A percentile compares a stretch with the other conserved stretches of the same genome.
Evolutionary conservation across 2,113 vertebrate species (phyloP).

Genomic region (Phrynosoma blainvillii): DNA sequence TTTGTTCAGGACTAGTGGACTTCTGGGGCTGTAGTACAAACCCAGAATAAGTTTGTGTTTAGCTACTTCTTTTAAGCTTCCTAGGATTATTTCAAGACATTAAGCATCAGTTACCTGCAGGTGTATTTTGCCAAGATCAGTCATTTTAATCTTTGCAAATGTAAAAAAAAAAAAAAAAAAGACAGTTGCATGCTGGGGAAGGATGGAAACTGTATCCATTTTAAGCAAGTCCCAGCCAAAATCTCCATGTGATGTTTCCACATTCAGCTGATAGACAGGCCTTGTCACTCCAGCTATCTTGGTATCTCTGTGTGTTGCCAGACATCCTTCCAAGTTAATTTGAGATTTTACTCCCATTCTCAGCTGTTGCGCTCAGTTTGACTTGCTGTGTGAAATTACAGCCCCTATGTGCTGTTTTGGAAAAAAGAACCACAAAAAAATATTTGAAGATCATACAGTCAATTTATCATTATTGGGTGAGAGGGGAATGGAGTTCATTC

Average conservation of each 20-base stretch:
- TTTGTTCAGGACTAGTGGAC: background rate
- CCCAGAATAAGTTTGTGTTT: background rate
- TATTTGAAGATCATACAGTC: background rate
- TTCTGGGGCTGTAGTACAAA: background rate
- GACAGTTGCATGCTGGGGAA: conserved; percentile 16
- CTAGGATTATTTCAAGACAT: background rate
- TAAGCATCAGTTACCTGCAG: background rate
- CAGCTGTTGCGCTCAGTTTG: conserved; percentile 16
- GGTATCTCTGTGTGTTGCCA: background rate
- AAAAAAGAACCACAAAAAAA: background rate
- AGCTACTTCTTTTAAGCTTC: background rate
- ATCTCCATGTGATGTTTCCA: conserved; percentile 17
- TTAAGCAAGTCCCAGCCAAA: conserved; percentile 17
- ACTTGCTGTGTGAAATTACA: conserved; percentile 26
- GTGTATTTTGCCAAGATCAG: conserved; percentile 20
- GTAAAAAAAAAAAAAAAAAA: conserved; percentile 10
- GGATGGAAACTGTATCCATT: conserved; percentile 5
- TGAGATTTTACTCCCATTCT: background rate
- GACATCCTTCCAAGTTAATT: conserved; percentile 18
- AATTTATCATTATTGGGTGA: background rate
- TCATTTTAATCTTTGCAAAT: conserved; percentile 18
- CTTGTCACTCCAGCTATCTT: conserved; percentile 13
- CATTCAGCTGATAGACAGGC: conserved; percentile 13
- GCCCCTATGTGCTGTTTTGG: background rate
- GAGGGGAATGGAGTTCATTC: too few species aligned